Base-by-base conservation (phyloP, 1,140 invertebrate species). In the Eueides isabella region DNA sequence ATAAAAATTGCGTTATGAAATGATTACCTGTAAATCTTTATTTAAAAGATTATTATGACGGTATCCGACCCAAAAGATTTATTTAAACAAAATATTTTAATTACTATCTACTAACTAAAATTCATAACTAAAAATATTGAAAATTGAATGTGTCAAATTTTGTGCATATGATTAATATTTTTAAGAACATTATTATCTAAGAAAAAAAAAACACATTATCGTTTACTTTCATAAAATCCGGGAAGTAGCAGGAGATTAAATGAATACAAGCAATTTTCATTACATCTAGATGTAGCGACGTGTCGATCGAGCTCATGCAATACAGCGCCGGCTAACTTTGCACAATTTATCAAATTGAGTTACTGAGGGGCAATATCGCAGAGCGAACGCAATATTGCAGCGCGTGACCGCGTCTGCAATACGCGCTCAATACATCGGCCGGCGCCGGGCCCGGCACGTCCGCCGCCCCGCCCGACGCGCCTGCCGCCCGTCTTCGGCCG, bases 401-500 rank as follows among this genome's bases (percentile, higher is more conserved):
- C 91, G 90, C 90, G 89, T 92, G 91, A 92, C 90, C 89, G 90
- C 89, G 89, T 90, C 91, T 92, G 91, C 90, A 93, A 89, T 91
- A 92, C 91, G 89, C 89, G 91, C 89, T 94, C 93, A 89, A 94
- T 94, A 94, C 92, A 93, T 93, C 92, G 91, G 88, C 88, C 90
- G 91, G 89, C 91, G 91, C 87, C 89, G 89, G 88, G 90, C 86
- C 87, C 85, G 85, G 89, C 89, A 91, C 90, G 88, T 90, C 90
- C 90, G 86, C 88, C 88, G 81, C 88, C 88, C 84, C 81, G 73
- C 79, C 81, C 79, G 75, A 71, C 80, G 71, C 82, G 82, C 81
- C 83, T 80, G 79, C 81, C 80, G 76, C 84, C 84, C 81, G 73
- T 75, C 73, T 75, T 75, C 73, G 41, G 73, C 71, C 68, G 71